phyloP scores from a whole-genome alignment of 2,888 invertebrate genomes.

The Meiosimyza decipiens region DNA sequence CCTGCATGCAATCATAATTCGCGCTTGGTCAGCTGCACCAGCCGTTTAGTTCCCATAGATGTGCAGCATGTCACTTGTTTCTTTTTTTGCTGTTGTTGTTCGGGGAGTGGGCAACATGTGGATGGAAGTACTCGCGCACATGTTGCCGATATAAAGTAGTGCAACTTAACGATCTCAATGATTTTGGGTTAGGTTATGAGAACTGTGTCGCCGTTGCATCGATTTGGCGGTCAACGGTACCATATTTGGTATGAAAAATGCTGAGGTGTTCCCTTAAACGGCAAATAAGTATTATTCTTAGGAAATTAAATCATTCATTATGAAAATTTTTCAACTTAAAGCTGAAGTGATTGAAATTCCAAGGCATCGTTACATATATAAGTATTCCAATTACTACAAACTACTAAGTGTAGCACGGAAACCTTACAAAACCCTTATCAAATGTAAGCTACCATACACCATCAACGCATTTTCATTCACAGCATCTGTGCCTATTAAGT shows the following conservation, averaged over 20 bases:
- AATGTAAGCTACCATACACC: not conserved
- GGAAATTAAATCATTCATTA: no score
- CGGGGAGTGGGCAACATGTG: not conserved
- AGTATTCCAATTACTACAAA: not conserved
- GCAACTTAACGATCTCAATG: not conserved
- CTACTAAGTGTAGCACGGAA: not conserved
- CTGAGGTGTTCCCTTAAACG: not conserved
- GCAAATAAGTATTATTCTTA: no score
- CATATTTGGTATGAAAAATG: not conserved
- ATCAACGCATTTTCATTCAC: constrained; percentile 11
- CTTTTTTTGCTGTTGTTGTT: not conserved
- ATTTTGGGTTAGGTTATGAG: constrained; percentile 11
- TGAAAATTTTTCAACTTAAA: no score
- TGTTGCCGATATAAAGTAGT: constrained; percentile 18
- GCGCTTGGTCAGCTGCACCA: not conserved
- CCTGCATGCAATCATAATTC: not conserved
- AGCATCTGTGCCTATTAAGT: not conserved
- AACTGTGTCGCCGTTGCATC: not conserved
- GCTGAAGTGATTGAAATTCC: no score
- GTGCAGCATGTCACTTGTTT: not conserved
- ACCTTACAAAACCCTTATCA: constrained; percentile 2
- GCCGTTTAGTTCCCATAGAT: constrained; percentile 11
- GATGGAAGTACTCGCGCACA: constrained; percentile 1
- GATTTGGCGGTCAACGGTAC: not conserved
- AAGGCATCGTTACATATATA: no score